These are phyloP conservation scores for Dasyprocta punctata DNA, from an alignment of 2,113 vertebrate species.

Conservation along the genomic window DNA sequence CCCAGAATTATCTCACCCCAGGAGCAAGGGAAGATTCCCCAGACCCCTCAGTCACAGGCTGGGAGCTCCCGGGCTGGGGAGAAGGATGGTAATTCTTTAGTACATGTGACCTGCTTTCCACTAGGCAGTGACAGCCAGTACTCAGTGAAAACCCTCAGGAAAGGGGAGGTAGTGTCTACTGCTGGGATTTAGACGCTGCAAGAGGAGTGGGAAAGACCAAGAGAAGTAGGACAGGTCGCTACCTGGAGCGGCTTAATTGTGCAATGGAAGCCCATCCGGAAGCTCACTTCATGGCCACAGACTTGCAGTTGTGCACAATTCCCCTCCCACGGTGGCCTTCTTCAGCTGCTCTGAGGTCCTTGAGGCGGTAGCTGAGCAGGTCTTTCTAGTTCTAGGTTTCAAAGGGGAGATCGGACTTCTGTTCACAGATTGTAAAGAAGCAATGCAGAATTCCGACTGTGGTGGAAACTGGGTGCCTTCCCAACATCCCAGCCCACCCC, in stretches of 20 bases:
- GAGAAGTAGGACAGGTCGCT: neutral
- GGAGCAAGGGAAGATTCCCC: neutral
- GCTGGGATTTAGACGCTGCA: neutral
- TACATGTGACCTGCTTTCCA: neutral
- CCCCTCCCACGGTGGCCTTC: neutral
- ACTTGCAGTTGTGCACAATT: neutral
- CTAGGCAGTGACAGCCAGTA: too few relatives aligned
- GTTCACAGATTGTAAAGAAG: neutral
- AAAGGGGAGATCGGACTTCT: neutral
- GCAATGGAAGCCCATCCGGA: neutral
- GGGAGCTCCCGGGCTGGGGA: neutral
- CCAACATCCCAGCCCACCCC: too few relatives aligned
- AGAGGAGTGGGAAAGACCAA: neutral
- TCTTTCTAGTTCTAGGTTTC: neutral
- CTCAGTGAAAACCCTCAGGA: neutral
- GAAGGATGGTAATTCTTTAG: neutral
- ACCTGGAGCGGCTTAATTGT: neutral
- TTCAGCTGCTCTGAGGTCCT: neutral
- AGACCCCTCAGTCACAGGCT: neutral
- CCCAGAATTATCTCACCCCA: neutral
- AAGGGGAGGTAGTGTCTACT: neutral
- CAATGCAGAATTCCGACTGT: neutral
- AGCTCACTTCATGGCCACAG: neutral
- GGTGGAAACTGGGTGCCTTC: neutral
- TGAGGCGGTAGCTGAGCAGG: neutral